Base-by-base conservation (phyloP, 2,888 invertebrate species). In the Alviniconcha strummeri region DNA sequence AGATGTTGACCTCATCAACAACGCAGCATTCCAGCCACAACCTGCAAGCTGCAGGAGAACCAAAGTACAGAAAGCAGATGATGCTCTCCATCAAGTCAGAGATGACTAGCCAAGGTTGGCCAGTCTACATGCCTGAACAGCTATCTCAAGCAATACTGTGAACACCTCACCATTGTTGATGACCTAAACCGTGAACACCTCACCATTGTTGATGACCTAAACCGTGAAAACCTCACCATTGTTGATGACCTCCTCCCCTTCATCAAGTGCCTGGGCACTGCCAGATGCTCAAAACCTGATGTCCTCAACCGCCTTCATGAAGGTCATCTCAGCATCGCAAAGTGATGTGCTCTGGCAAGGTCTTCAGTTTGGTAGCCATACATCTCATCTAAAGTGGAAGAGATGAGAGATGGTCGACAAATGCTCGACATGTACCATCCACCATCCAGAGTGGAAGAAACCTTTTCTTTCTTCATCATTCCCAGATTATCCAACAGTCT, bases 41-140 rank as follows among this genome's bases (percentile, higher is more conserved):
- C 13, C 19, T 60, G 60, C 13, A 56, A 36, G n/a, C n/a, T n/a
- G n/a, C n/a, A n/a, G n/a, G 74, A 74, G 13, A 81, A 19, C 19
- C 36, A 17, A 19, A 7, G 60, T 11, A 0, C 57, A 74, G 60
- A 54, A 64, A 55, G 74, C 72, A 19, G 81, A 81, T n/a, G 13
- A n/a, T 4, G 56, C 17, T 52, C 17, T 57, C 11, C 19, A 52
- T 5, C 67, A 80, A 13, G 80, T 80, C 4, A 55, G 80, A 17
- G 36, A 80, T 4, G 64, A 52, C 54, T 80, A 56, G 19, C 36
- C 17, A 71, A 5, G 79, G 79, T 17, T 80, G 79, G 67, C 79
- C 79, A 80, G 79, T 2, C 11, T 80, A 67, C 79, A 54, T 80
- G 67, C 79, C 79, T 11, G 80, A 64, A 71, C 80, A 8, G 55